These are phyloP conservation scores for Daktulosphaira vitifoliae DNA, from an alignment of 1,140 invertebrate genomes.

Conservation along the genomic window DNA sequence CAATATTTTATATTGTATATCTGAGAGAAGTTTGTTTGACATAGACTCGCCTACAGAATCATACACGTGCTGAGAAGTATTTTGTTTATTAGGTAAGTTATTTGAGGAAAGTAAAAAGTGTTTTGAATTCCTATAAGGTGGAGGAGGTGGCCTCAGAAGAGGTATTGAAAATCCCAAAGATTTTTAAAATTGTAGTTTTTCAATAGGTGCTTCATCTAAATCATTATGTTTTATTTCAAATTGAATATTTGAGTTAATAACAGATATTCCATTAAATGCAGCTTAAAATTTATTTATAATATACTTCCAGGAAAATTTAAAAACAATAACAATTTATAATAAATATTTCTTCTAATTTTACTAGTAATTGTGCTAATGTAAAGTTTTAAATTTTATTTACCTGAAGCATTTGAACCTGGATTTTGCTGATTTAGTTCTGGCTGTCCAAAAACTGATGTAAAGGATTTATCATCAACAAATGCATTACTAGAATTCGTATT, in stretches of 20 bases:
- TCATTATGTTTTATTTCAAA: conserved; percentile 44
- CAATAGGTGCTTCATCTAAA: conserved; percentile 2
- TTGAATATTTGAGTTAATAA: conserved; percentile 42
- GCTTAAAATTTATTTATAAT: conserved; percentile 39
- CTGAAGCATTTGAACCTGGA: conserved; percentile 8
- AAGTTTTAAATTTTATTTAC: conserved; percentile 17
- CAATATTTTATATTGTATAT: conserved; percentile 31
- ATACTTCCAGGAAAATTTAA: conserved; percentile 17
- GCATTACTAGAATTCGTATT: conserved; percentile 47
- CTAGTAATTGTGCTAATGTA: neutral
- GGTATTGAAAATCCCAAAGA: conserved; percentile 32
- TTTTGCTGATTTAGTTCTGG: conserved; percentile 40
- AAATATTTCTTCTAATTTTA: neutral
- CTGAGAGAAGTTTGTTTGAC: conserved; percentile 6
- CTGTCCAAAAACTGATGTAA: conserved; percentile 74
- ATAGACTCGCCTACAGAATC: conserved; percentile 51
- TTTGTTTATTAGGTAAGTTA: conserved; percentile 39
- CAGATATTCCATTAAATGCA: conserved; percentile 38
- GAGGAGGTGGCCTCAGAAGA: conserved; percentile 49
- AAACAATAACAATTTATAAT: neutral
- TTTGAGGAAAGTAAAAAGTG: conserved; percentile 12
- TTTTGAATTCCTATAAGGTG: conserved; percentile 34
- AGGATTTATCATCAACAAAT: conserved; percentile 77
- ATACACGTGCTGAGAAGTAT: conserved; percentile 46
- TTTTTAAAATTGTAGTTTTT: conserved; percentile 10